Base-by-base conservation (phyloP, 2,113 vertebrate genomes). In the Ceyx cyanopectus region DNA sequence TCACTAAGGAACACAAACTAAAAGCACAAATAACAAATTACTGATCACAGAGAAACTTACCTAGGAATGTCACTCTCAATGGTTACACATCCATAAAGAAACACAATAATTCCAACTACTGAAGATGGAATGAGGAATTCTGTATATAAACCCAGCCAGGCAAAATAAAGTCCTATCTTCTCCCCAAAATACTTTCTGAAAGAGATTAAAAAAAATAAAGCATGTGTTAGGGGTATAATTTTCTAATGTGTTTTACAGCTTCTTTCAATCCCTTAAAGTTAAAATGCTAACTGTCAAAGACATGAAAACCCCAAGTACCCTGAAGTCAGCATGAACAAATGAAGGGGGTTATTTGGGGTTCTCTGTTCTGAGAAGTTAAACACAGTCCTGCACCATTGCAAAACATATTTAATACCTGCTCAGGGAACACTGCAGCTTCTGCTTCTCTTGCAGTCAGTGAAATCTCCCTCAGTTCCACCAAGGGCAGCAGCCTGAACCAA, bases 101-200 rank as follows among this genome's bases (percentile, higher is more conserved):
- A 99, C 61, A 99, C 99, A 18, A 99, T 98, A 92, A 99, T 98
- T 65, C 99, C 99, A 16, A 99, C 98, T 30, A 99, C 48, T 60
- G 99, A 99, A 40, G 99, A 98, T 1, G 99, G 99, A 84, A 99
- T 98, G 45, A 99, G 98, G 85, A 99, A 98, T 91, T 99, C 98
- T 8, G 99, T 99, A 89, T 99, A 99, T 60, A 99, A 98, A 9
- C 99, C 99, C 58, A 99, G 97, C 99, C 99, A 99, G 5, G 99
- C 99, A 92, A 99, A 99, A 97, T 99, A 99, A 65, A 99, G 97
- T 83, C 99, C 99, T 27, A 99, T 99, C 97, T 99, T 99, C 97
- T 99, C 99, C 93, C 99, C 99, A 96, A 99, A 99, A 97, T 99
- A 99, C 89, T 99, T 99, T 93, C 99, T 99, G 97, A 72, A 95